These are phyloP conservation scores for Dermolepida albohirtum DNA, from an alignment of 2,888 invertebrate species.

Conservation along the genomic window DNA sequence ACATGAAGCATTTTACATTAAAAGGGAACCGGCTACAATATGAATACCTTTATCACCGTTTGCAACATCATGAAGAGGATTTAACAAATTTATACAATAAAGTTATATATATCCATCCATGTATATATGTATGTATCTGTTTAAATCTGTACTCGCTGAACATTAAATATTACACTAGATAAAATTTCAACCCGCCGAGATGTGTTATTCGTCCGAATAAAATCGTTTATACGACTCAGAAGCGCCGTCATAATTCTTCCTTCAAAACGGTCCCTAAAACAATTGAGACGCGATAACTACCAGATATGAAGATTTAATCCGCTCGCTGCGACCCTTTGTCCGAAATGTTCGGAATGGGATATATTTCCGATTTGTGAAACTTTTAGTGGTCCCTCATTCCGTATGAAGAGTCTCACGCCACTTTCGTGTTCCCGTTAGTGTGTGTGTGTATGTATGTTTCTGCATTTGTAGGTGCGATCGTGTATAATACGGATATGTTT, in stretches of 20 bases:
- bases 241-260: conserved; percentile 2
- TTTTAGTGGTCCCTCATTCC: conserved; percentile 10
- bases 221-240: conserved; percentile 6
- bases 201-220: conserved; percentile 5
- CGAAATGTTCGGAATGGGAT: conserved; percentile 6
- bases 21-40: too few species aligned
- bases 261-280: conserved; percentile 5
- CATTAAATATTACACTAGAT: conserved; percentile 18
- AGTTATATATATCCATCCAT: too few species aligned
- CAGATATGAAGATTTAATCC: conserved; percentile 33
- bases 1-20: too few species aligned
- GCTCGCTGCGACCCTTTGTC: conserved; percentile 11
- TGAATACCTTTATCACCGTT: too few species aligned
- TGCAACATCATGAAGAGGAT: too few species aligned
- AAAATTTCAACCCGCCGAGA: conserved; percentile 11
- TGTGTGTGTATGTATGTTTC: too few species aligned
- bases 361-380: conserved; percentile 14
- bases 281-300: conserved; percentile 33
- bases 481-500: background rate
- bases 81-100: too few species aligned
- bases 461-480: too few species aligned
- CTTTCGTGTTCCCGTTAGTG: too few species aligned
- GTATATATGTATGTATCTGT: too few species aligned
- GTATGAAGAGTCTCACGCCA: conserved; percentile 3
- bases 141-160: background rate